phyloP scores from a whole-genome alignment of 2,797 vertebrate genomes.

The Acipenser ruthenus region DNA sequence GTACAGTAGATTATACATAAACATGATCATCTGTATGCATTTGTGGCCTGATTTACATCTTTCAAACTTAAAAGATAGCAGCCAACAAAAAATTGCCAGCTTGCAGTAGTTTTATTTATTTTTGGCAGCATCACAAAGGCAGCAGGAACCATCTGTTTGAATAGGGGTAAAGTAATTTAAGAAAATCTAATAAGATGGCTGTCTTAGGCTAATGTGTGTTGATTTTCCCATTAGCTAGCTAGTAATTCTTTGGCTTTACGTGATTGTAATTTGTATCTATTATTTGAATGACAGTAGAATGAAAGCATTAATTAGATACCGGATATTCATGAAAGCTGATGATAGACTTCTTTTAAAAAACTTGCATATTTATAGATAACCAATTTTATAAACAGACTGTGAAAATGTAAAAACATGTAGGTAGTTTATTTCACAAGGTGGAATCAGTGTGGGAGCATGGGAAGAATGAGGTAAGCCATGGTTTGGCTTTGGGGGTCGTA shows the following conservation, averaged over 20 bases:
- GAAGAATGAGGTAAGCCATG: no score
- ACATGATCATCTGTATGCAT: no score
- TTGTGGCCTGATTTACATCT: no score
- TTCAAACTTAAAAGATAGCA: no score
- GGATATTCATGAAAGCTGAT: constrained; percentile 19
- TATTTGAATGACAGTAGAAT: constrained; percentile 53
- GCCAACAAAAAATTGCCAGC: background rate
- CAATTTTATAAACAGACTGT: no score
- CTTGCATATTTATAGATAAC: no score
- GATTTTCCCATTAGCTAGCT: constrained; percentile 59
- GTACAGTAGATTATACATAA: no score
- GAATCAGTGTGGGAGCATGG: no score
- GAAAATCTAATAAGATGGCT: constrained; percentile 50
- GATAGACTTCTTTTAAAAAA: constrained; percentile 15
- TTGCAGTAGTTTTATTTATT: constrained; percentile 4
- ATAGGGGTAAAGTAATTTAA: constrained; percentile 39
- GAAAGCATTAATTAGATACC: constrained; percentile 39
- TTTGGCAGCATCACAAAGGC: constrained; percentile 7
- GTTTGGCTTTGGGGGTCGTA: no score
- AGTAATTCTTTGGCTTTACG: constrained; percentile 44
- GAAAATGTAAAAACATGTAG: no score
- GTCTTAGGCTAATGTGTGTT: constrained; percentile 53
- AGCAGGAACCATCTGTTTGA: constrained; percentile 39
- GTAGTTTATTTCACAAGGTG: no score
- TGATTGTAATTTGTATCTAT: constrained; percentile 57